phyloP scores from a whole-genome alignment of 2,797 vertebrate genomes.

The Numenius phaeopus region DNA sequence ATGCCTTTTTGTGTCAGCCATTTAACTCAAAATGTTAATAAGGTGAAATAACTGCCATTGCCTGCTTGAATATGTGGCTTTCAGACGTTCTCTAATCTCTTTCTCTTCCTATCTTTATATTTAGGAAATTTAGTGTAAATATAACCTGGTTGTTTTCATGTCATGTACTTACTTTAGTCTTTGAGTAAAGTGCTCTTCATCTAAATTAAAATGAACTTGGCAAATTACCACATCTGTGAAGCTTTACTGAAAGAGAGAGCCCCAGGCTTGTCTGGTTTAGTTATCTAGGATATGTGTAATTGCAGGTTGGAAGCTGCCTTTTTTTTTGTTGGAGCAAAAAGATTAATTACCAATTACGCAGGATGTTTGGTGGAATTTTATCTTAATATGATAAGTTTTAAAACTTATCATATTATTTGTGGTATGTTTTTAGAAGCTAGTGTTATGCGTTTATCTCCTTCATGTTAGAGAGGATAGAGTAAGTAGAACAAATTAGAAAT shows the following conservation, averaged over 20 bases:
- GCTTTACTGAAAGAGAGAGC: not conserved
- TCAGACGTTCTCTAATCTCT: not conserved
- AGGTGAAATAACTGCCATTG: not conserved
- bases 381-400: not conserved
- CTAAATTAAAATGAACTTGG: not conserved
- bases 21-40: not conserved
- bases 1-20: not conserved
- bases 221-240: not conserved
- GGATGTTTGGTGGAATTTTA: not conserved
- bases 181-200: not conserved
- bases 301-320: not conserved
- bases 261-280: not conserved
- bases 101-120: not conserved
- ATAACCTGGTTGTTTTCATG: not conserved
- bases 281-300: not conserved
- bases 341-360: not conserved
- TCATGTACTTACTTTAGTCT: not conserved
- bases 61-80: not conserved
- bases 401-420: not conserved
- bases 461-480: not conserved
- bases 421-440: not conserved
- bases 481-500: not conserved
- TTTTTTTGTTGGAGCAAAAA: not conserved
- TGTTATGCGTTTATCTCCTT: not conserved
- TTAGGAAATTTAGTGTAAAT: not conserved